These are phyloP conservation scores for Leptopilina clavipes DNA, from an alignment of 1,140 invertebrate genomes.

Conservation along the genomic window DNA sequence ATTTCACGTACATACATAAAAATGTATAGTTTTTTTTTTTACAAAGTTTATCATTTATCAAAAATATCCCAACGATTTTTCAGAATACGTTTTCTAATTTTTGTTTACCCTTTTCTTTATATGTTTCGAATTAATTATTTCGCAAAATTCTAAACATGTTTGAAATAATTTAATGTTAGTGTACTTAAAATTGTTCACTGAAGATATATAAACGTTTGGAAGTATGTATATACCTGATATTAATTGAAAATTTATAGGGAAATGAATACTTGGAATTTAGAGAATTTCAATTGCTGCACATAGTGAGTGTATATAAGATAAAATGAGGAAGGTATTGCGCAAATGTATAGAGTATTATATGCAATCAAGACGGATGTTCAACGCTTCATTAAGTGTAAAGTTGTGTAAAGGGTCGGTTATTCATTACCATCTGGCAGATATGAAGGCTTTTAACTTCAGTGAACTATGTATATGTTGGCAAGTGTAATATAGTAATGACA, in stretches of 20 bases:
- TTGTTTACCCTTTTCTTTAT: too few relatives aligned
- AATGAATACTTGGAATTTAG: neutral
- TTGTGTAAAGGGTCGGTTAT: conserved; percentile 27
- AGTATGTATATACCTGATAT: neutral
- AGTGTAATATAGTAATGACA: conserved; percentile 13
- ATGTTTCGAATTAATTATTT: too few relatives aligned
- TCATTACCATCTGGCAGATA: conserved; percentile 12
- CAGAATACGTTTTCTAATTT: too few relatives aligned
- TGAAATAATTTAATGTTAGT: too few relatives aligned
- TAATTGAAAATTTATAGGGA: neutral
- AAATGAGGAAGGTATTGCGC: neutral
- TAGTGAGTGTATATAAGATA: neutral
- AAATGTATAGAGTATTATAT: neutral
- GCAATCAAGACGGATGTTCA: conserved; percentile 12
- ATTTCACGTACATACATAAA: neutral
- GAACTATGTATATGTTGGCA: conserved; percentile 8
- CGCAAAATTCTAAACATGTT: too few relatives aligned
- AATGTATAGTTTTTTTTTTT: neutral
- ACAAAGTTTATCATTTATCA: too few relatives aligned
- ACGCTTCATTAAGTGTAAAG: conserved; percentile 25
- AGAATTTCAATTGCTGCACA: conserved; percentile 11
- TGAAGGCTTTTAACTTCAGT: conserved; percentile 23
- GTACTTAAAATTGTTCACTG: too few relatives aligned
- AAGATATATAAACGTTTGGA: too few relatives aligned
- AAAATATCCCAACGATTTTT: too few relatives aligned